These are phyloP conservation scores for Macroramphosus scolopax DNA, from an alignment of 2,797 vertebrate species.

Conservation along the genomic window DNA sequence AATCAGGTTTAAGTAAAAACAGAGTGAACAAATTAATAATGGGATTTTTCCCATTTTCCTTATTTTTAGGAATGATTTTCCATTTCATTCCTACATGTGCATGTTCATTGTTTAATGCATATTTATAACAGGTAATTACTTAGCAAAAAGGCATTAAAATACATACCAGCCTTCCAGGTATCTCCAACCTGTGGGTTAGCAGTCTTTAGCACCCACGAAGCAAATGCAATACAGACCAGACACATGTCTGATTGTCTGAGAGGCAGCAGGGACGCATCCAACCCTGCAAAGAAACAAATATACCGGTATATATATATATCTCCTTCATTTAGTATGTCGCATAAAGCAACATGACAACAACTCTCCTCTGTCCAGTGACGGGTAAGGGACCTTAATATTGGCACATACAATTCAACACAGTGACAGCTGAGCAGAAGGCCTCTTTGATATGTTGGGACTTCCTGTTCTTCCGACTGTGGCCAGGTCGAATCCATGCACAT, in stretches of 20 bases:
- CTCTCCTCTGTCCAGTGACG: background rate
- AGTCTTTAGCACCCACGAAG: conserved; percentile 93
- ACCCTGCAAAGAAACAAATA: conserved; percentile 59
- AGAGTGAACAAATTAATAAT: too few relatives aligned
- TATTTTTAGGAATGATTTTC: too few relatives aligned
- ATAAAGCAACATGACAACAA: conserved; percentile 1
- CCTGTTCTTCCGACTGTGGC: conserved; percentile 28
- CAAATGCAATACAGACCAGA: conserved; percentile 93
- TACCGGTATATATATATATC: too few relatives aligned
- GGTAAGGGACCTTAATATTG: conserved; percentile 18
- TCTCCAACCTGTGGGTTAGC: conserved; percentile 87
- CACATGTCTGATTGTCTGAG: conserved; percentile 90
- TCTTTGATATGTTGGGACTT: conserved; percentile 10
- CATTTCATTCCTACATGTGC: background rate
- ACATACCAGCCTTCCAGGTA: conserved; percentile 92
- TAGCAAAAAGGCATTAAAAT: background rate
- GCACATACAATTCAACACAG: background rate
- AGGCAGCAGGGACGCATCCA: conserved; percentile 69
- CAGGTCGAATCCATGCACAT: conserved; percentile 7
- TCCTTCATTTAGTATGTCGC: background rate
- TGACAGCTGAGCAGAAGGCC: conserved; percentile 31
- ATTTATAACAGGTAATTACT: too few relatives aligned
- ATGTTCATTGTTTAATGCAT: too few relatives aligned
- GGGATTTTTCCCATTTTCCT: too few relatives aligned
- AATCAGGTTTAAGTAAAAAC: too few relatives aligned